phyloP scores from a whole-genome alignment of 2,797 vertebrate species.

The Myotis daubentonii region DNA sequence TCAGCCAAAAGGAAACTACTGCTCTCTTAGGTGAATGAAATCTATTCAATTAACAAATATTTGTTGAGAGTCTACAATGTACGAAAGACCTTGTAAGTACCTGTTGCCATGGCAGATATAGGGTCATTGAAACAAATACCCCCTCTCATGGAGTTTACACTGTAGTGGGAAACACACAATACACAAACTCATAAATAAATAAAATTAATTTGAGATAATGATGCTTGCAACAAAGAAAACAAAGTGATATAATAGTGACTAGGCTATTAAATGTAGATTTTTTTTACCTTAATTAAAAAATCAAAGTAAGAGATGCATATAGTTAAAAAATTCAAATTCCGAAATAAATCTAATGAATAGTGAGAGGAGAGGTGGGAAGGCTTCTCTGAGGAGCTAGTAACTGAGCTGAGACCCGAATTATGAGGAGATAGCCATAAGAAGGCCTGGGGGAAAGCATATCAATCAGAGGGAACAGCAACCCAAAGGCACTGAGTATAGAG shows the following conservation, averaged over 20 bases:
- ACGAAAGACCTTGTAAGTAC: not conserved
- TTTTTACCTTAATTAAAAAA: conserved; percentile 39
- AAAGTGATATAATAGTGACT: not conserved
- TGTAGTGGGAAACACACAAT: conserved; percentile 1
- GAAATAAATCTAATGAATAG: not conserved
- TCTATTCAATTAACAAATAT: conserved; percentile 53
- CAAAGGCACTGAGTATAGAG: not conserved
- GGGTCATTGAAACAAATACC: not conserved
- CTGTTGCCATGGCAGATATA: not conserved
- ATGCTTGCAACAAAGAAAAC: conserved; percentile 1
- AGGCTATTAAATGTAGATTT: conserved; percentile 3
- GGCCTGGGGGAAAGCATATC: not conserved
- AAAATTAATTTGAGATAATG: conserved; percentile 49
- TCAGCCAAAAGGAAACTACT: conserved; percentile 20
- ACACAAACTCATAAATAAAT: conserved; percentile 18
- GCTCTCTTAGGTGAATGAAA: conserved; percentile 21
- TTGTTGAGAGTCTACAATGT: not conserved
- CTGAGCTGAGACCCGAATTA: not conserved
- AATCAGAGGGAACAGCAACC: not conserved
- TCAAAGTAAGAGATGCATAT: conserved; percentile 3
- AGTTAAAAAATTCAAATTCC: not conserved
- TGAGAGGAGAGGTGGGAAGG: not conserved
- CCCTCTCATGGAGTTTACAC: not conserved
- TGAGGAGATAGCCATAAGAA: not conserved
- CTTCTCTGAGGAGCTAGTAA: not conserved